Percentiles rank a stretch among this genome's conserved stretches.
Evolutionary conservation across 2,888 invertebrate genomes (phyloP).

Genomic region (Tetranychus truncatus): DNA sequence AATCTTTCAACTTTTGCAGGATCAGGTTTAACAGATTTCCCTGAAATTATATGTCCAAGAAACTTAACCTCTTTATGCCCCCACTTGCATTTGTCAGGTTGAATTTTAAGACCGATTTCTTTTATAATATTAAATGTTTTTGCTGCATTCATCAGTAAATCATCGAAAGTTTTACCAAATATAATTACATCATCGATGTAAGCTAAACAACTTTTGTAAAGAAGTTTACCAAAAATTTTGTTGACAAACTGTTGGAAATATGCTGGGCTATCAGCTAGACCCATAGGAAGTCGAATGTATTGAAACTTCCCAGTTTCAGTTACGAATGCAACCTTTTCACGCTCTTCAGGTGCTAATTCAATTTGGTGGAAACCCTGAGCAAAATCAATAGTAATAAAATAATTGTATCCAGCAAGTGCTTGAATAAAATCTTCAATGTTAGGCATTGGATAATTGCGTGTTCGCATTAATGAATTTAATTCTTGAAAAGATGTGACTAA

Average conservation of each 20-base stretch:
- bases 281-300: not conserved
- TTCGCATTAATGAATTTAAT: no score
- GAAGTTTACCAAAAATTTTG: no score
- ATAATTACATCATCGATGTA: no score
- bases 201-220: no score
- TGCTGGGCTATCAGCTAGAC: not conserved
- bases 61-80: not conserved
- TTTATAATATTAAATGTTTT: no score
- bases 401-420: not conserved
- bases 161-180: no score
- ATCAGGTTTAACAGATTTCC: not conserved
- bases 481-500: no score
- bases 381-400: not conserved
- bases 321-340: not conserved
- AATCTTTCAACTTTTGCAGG: not conserved
- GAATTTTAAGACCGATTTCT: no score
- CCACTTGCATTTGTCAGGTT: not conserved
- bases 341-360: not conserved
- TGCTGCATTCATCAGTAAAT: no score
- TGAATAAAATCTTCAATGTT: not conserved
- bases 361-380: conserved; percentile 6
- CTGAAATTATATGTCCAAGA: not conserved
- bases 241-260: not conserved
- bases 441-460: not conserved
- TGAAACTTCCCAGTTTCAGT: not conserved